Evolutionary conservation across 2,797 vertebrate genomes (phyloP).

Genomic region (Phylloscopus collybita): DNA sequence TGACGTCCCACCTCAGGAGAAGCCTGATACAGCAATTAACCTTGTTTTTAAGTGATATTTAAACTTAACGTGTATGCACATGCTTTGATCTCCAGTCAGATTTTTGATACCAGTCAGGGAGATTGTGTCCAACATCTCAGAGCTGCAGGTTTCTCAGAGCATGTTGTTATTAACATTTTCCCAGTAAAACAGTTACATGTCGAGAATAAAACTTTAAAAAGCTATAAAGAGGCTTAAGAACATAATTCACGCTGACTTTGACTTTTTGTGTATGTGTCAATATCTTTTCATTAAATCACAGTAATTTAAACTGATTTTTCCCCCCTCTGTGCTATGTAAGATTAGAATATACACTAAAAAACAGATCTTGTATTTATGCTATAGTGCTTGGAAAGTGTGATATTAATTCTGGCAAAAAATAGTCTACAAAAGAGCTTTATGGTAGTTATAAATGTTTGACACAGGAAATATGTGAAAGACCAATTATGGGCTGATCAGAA

Average conservation of each 20-base stretch:
- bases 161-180: neutral
- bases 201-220: slow-evolving; percentile 10
- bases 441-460: slow-evolving; percentile 39
- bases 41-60: neutral
- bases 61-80: neutral
- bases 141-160: neutral
- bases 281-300: neutral
- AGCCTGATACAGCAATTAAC: neutral
- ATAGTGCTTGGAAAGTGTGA: neutral
- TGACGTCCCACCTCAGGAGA: neutral
- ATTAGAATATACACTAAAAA: neutral
- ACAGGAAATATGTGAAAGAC: slow-evolving; percentile 45
- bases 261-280: neutral
- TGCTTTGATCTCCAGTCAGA: neutral
- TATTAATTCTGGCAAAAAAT: slow-evolving; percentile 7
- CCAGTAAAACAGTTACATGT: neutral
- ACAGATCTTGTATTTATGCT: neutral
- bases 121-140: neutral
- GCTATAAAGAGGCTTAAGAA: neutral
- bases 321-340: neutral
- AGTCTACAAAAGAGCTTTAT: slow-evolving; percentile 24
- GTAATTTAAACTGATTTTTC: neutral
- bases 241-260: neutral
- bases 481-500: slow-evolving; percentile 50
- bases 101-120: neutral